Evolutionary conservation across 1,140 invertebrate species (phyloP), one percentile per base, ranked within the genome.

Genomic region (Pseudomyrmex gracilis): DNA sequence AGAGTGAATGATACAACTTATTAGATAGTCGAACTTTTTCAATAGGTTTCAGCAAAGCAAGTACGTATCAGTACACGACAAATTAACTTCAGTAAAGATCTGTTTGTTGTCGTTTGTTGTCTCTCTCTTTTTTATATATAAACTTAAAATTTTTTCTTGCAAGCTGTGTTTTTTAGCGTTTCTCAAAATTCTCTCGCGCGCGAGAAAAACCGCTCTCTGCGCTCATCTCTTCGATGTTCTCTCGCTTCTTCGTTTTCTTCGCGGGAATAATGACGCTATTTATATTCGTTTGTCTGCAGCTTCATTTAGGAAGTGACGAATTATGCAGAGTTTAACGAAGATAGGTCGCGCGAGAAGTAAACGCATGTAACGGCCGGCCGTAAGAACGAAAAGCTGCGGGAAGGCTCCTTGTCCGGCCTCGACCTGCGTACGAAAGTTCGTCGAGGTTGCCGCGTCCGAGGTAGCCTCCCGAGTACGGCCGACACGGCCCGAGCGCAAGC

Each of bases 361-460:
- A 68, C 53, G 20, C 34, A 57, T n/a, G 76, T 78, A 78, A 78
- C 76, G 43, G 76, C 53, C 51, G 60, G 76, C 43, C 43, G 47
- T 53, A 67, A 70, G 47, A 76, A 76, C 34, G 55, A 55, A 60
- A 76, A 43, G 13, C 57, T 45, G 51, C 73, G 58, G 78, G 85
- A 87, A 87, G 84, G 78, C 77, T 57, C 13, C 71, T 5, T 70
- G 49, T 66, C 80, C 88, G 88, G 85, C 88, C 88, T 90, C 88
- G 87, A 90, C 87, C 87, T 68, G 86, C 13, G 12, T 83, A 77
- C 73, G 84, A 85, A 90, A 83, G 85, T 89, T 90, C 85, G 85
- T 87, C 68, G 87, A 87, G 89, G 77, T 82, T 80, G 80, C 51
- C 71, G 87, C 84, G 68, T 22, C 57, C 64, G 80, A 63, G 70